Evolutionary conservation across 2,113 vertebrate genomes (phyloP).

Genomic region (Channa argus): DNA sequence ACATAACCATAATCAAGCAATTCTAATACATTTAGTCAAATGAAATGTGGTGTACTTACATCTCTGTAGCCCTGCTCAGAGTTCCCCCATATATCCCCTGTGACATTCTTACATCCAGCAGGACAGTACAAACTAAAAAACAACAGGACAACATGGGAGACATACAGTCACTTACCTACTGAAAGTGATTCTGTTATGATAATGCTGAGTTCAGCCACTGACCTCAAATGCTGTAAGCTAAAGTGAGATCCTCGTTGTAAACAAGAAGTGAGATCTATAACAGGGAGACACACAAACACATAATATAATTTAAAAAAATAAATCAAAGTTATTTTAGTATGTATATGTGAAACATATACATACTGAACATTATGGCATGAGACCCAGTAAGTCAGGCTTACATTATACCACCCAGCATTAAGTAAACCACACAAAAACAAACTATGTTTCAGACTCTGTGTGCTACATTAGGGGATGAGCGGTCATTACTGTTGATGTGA

Average conservation of each 20-base stretch:
- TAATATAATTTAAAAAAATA: not conserved
- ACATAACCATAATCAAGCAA: not conserved
- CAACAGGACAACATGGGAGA: slow-evolving; percentile 13
- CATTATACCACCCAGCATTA: slow-evolving; percentile 23
- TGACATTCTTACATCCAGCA: slow-evolving; percentile 86
- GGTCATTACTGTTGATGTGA: slow-evolving; percentile 67
- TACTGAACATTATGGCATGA: not conserved
- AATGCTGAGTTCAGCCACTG: slow-evolving; percentile 45
- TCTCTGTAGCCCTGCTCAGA: slow-evolving; percentile 88
- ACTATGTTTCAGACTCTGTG: slow-evolving; percentile 36
- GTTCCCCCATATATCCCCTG: slow-evolving; percentile 90
- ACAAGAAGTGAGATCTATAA: slow-evolving; percentile 88
- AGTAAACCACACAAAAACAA: slow-evolving; percentile 45
- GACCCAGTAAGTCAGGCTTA: slow-evolving; percentile 29
- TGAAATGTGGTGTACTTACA: slow-evolving; percentile 77
- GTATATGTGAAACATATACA: not conserved
- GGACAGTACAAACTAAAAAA: slow-evolving; percentile 87
- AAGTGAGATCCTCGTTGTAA: slow-evolving; percentile 88
- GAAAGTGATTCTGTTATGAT: not conserved
- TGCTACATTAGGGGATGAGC: slow-evolving; percentile 57
- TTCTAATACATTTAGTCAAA: not conserved
- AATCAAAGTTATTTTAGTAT: not conserved
- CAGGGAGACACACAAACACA: slow-evolving; percentile 14
- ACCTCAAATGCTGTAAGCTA: slow-evolving; percentile 82
- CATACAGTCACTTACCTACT: not conserved